Evolutionary conservation across 2,113 vertebrate species (phyloP).

Genomic region (Nymphicus hollandicus): DNA sequence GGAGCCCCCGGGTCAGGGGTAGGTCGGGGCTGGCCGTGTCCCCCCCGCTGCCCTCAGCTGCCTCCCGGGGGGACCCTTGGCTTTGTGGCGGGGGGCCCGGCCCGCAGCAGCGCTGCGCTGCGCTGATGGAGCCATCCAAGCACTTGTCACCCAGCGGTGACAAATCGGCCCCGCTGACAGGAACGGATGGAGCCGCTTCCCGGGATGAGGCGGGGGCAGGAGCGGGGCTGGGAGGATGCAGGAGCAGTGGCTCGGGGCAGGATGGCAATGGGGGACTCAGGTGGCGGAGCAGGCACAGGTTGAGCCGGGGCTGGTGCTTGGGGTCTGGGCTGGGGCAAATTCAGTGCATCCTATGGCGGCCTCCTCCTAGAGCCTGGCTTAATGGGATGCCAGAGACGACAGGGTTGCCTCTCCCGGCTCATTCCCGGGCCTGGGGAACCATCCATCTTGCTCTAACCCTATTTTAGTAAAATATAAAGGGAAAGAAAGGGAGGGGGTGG

Average conservation of each 20-base stretch:
- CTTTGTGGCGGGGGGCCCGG: conserved; percentile 20
- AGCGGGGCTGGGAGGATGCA: accelerated
- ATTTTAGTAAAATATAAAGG: conserved; percentile 66
- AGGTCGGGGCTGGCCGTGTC: not conserved
- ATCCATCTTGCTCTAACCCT: conserved; percentile 67
- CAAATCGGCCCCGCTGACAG: conserved; percentile 33
- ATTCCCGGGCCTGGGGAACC: conserved; percentile 27
- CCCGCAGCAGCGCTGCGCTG: not conserved
- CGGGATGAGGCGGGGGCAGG: not conserved
- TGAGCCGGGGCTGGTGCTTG: not conserved
- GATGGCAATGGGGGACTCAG: not conserved
- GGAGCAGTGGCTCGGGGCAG: not conserved
- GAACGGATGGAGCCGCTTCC: not conserved
- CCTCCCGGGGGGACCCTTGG: not conserved
- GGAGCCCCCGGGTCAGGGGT: conserved; percentile 33
- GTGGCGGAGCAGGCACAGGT: not conserved
- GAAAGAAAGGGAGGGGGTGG: conserved; percentile 60
- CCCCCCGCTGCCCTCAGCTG: not conserved
- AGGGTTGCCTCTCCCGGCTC: conserved; percentile 22
- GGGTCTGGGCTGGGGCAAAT: not conserved
- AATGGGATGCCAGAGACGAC: conserved; percentile 43
- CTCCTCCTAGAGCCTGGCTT: conserved; percentile 18
- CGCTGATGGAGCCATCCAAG: conserved; percentile 50
- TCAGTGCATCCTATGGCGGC: not conserved
- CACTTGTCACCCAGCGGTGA: conserved; percentile 41